Percentiles rank a stretch among this genome's conserved stretches.
Conservation (phyloP, 2,888 invertebrate genomes). For the Catonia carolina region DNA sequence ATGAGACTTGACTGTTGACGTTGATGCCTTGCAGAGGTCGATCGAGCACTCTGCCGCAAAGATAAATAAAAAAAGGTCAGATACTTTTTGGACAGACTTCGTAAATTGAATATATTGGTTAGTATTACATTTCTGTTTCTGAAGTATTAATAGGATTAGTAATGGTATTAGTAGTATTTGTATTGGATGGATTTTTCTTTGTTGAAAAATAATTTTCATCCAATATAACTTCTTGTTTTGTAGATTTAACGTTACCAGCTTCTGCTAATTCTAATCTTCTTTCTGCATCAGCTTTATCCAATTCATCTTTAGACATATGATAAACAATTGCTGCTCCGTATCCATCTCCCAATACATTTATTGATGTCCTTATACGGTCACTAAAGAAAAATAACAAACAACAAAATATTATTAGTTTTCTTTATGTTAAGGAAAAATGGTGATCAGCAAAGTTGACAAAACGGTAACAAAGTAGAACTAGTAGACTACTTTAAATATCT, state of each 20-base stretch:
- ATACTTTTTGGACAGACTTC: too few relatives aligned
- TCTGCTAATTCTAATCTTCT: constrained; percentile 18
- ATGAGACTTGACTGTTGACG: too few relatives aligned
- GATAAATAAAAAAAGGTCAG: too few relatives aligned
- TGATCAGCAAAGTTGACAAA: too few relatives aligned
- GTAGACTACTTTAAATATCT: too few relatives aligned
- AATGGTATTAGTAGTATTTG: not conserved
- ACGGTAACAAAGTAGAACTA: too few relatives aligned
- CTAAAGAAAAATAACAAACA: constrained; percentile 38
- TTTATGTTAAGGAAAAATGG: too few relatives aligned
- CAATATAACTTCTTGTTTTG: constrained; percentile 31
- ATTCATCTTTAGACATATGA: constrained; percentile 53
- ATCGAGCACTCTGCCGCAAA: too few relatives aligned
- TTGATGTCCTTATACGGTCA: constrained; percentile 52
- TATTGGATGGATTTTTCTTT: constrained; percentile 7
- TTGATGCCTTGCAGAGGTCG: too few relatives aligned
- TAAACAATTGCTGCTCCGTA: constrained; percentile 68
- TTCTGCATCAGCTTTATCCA: constrained; percentile 39
- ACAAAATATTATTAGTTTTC: not conserved
- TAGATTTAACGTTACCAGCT: not conserved
- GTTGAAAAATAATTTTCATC: constrained; percentile 16
- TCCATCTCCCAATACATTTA: constrained; percentile 70
- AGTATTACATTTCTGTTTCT: too few relatives aligned
- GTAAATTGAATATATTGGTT: too few relatives aligned
- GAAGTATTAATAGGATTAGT: not conserved